Base-by-base conservation (phyloP, 2,888 invertebrate genomes). In the Aplocera efformata region DNA sequence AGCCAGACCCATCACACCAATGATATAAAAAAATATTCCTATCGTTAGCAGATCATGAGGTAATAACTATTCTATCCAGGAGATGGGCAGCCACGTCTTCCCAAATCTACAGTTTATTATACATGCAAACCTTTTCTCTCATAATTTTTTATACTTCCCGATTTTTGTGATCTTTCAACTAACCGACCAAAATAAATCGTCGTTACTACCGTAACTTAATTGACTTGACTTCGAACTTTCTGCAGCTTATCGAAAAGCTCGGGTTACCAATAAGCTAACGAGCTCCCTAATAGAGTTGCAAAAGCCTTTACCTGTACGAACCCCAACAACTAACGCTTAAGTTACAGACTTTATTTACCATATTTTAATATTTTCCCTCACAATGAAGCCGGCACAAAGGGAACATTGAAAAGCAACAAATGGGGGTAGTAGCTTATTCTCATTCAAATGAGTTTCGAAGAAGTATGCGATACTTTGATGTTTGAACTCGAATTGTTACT, bases 391-490 rank as follows among this genome's bases (percentile, higher is more conserved):
- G 54, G 56, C 54, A 79, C 79, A 81, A 81, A 82, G 71, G 67
- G 60, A 63, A 69, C 76, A 81, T 79, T 75, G 75, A 75, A 81
- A 74, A 72, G 73, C 71, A 77, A 79, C 78, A 82, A 82, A 79
- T 79, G 70, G 70, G 65, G 62, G 60, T 52, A 60, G 63, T 60
- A 67, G 70, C 76, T 79, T 74, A 79, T 82, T 80, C 75, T 76
- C 66, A 83, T 83, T 83, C 79, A 82, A 81, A 83, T 81, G 69
- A 81, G 74, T 73, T 79, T 56, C 52, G 48, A 71, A 72, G 68
- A 75, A 77, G 65, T 73, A 64, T 76, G 76, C 72, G 67, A 69
- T 73, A 76, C 78, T 80, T 80, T 77, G 77, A 74, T 77, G 67
- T 74, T 69, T 63, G 56, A 45, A 53, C 50, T 59, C 60, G 54